Conservation (phyloP, 53 echinoderm and acorn worm genomes). For the Echinarachnius parma region DNA sequence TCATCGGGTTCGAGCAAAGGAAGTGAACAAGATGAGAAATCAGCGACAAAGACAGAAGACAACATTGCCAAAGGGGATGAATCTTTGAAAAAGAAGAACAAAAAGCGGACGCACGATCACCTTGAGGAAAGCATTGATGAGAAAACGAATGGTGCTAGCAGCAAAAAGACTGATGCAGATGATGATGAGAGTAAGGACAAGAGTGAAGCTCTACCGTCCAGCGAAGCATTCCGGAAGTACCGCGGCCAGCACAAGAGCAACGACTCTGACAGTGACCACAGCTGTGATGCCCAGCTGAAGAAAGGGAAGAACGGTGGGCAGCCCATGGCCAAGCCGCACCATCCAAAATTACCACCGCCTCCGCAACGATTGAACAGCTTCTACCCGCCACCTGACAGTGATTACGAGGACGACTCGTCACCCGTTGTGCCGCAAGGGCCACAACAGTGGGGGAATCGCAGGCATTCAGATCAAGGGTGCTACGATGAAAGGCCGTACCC, state of each 20-base stretch:
- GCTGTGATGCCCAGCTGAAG: constrained; percentile 4
- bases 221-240: constrained; percentile 51
- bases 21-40: background rate
- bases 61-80: no score
- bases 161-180: constrained; percentile 1
- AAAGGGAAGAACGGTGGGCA: constrained; percentile 5
- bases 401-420: constrained; percentile 42
- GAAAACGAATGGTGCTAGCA: constrained; percentile 13
- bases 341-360: background rate
- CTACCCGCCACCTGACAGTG: constrained; percentile 36
- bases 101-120: background rate
- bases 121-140: background rate
- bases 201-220: constrained; percentile 42
- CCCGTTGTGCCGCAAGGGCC: background rate
- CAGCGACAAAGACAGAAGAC: no score
- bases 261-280: constrained; percentile 43
- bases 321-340: background rate
- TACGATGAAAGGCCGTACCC: constrained; percentile 20
- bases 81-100: no score
- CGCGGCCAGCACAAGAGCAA: constrained; percentile 32
- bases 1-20: background rate
- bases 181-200: background rate
- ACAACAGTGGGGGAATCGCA: constrained; percentile 41
- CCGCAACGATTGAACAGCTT: constrained; percentile 1
- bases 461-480: constrained; percentile 41